These are phyloP conservation scores for Pomacea canaliculata DNA, from an alignment of 2,888 invertebrate genomes.

Conservation along the genomic window DNA sequence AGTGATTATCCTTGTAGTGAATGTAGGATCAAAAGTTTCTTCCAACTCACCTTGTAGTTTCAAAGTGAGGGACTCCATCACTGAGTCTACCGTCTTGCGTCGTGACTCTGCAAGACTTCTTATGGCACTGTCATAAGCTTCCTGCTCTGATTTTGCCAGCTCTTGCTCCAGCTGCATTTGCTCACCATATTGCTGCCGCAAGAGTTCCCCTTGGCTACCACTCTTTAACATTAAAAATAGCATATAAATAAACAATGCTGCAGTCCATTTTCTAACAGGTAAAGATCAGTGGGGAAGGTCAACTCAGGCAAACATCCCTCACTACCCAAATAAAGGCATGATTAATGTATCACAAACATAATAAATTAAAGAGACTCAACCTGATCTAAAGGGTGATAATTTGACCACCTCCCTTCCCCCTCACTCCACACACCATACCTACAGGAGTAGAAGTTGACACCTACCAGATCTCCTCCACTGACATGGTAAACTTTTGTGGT, in stretches of 20 bases:
- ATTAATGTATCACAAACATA: too few relatives aligned
- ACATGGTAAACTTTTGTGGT: not conserved
- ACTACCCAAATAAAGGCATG: too few relatives aligned
- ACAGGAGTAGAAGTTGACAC: not conserved
- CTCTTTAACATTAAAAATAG: slow-evolving; percentile 9
- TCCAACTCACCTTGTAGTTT: slow-evolving; percentile 57
- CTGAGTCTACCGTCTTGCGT: slow-evolving; percentile 42
- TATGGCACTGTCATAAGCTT: slow-evolving; percentile 49
- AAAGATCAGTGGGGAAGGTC: not conserved
- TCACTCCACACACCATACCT: not conserved
- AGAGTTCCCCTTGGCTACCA: slow-evolving; percentile 47
- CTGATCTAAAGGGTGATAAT: too few relatives aligned
- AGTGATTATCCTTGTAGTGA: too few relatives aligned
- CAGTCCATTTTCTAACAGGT: not conserved
- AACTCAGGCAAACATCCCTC: too few relatives aligned
- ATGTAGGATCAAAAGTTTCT: too few relatives aligned
- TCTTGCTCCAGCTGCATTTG: slow-evolving; percentile 58
- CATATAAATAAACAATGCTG: not conserved
- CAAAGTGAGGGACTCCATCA: slow-evolving; percentile 50
- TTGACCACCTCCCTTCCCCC: too few relatives aligned
- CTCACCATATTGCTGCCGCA: slow-evolving; percentile 62
- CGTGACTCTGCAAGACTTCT: slow-evolving; percentile 52
- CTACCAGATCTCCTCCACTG: not conserved
- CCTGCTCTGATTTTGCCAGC: slow-evolving; percentile 56
- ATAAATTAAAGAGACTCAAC: too few relatives aligned